phyloP scores from a whole-genome alignment of 2,888 invertebrate genomes.

The Erpobdella octoculata region DNA sequence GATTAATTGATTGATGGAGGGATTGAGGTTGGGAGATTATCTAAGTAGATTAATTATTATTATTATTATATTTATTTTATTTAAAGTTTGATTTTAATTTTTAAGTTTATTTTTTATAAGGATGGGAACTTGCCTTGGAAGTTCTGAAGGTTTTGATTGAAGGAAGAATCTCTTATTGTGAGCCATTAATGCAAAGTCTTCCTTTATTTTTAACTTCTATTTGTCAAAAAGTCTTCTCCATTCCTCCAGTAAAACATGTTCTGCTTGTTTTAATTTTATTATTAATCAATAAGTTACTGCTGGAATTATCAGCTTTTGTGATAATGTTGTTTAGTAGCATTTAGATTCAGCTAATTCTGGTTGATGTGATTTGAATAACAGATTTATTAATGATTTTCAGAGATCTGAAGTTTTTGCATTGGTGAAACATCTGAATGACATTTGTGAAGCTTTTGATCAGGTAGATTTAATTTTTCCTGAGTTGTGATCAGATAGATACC shows the following conservation, averaged over 20 bases:
- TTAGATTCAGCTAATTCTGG: too few relatives aligned
- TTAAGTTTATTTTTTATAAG: neutral
- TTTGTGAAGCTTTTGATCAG: neutral
- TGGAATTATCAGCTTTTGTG: neutral
- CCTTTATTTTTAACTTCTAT: neutral
- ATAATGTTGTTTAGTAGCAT: neutral
- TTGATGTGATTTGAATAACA: too few relatives aligned
- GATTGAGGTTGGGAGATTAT: neutral
- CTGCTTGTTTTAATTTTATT: too few relatives aligned
- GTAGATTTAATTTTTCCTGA: neutral
- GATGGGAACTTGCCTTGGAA: neutral
- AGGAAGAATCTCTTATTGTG: too few relatives aligned
- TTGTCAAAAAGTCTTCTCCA: neutral
- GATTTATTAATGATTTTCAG: too few relatives aligned
- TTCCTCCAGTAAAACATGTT: neutral
- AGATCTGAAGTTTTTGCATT: neutral
- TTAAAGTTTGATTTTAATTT: too few relatives aligned
- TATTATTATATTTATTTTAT: too few relatives aligned
- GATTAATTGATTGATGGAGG: too few relatives aligned
- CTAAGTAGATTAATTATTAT: neutral
- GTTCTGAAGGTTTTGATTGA: constrained; percentile 1
- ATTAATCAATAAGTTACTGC: too few relatives aligned
- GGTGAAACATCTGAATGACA: neutral
- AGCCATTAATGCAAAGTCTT: too few relatives aligned
- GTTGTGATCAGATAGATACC: too few relatives aligned